phyloP scores from a whole-genome alignment of 2,888 invertebrate species.

The Polydrusus cervinus region DNA sequence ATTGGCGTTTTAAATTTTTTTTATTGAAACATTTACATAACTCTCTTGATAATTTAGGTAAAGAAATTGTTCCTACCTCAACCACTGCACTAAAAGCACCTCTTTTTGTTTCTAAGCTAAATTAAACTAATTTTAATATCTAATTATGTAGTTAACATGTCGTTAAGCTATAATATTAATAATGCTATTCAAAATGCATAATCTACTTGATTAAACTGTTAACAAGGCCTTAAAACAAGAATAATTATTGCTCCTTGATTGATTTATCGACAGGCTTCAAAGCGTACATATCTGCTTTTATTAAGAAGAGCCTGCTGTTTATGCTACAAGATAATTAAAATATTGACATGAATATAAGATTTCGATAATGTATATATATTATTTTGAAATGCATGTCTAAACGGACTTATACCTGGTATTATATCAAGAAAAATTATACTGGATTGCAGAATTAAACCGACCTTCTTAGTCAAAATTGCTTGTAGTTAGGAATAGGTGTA shows the following conservation, averaged over 20 bases:
- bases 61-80: no score
- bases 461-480: no score
- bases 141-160: neutral
- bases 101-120: no score
- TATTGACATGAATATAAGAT: neutral
- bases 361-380: neutral
- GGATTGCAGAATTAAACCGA: no score
- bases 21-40: no score
- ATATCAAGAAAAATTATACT: no score
- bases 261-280: neutral
- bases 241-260: constrained; percentile 14
- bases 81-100: no score
- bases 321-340: constrained; percentile 9
- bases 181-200: constrained; percentile 23
- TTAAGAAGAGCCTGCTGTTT: constrained; percentile 10
- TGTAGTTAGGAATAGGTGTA: no score
- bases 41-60: no score
- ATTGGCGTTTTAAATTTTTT: no score
- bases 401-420: no score
- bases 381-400: neutral
- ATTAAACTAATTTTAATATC: no score
- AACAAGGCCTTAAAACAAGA: constrained; percentile 15
- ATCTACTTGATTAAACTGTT: constrained; percentile 24
- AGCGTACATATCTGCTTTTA: neutral
- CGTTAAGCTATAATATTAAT: neutral